Evolutionary conservation across 2,797 vertebrate genomes (phyloP).

Genomic region (Chelon auratus): DNA sequence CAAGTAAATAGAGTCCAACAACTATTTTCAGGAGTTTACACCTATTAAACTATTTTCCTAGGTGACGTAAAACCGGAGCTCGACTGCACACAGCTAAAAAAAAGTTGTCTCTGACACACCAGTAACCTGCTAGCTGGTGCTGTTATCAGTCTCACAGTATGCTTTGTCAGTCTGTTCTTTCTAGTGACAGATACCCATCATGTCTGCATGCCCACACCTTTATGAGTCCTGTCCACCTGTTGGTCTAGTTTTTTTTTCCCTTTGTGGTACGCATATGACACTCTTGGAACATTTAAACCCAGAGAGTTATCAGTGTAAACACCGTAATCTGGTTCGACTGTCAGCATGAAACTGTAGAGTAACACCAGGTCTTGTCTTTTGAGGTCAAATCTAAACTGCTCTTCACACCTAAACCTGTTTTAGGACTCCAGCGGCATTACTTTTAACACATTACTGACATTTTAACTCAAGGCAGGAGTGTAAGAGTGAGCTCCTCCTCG

Average conservation of each 20-base stretch:
- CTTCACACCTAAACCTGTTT: conserved; percentile 25
- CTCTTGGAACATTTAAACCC: not conserved
- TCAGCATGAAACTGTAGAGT: not conserved
- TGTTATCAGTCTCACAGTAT: too few species aligned
- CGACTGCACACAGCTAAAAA: not conserved
- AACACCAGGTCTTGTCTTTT: not conserved
- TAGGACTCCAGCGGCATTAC: not conserved
- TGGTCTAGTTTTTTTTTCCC: not conserved
- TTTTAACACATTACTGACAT: conserved; percentile 10
- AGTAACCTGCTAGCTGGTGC: too few species aligned
- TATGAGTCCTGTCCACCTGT: not conserved
- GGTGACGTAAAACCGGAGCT: not conserved
- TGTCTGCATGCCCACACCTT: conserved; percentile 3
- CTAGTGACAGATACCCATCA: conserved; percentile 13
- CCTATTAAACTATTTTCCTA: not conserved
- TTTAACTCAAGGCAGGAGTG: conserved; percentile 9
- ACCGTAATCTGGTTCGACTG: conserved; percentile 1
- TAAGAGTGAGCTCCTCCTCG: not conserved
- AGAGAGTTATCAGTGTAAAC: conserved; percentile 36
- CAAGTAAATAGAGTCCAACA: not conserved
- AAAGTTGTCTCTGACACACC: too few species aligned
- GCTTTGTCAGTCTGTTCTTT: not conserved
- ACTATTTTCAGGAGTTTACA: not conserved
- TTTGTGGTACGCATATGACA: not conserved
- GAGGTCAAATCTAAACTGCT: not conserved